phyloP scores from a whole-genome alignment of 2,888 invertebrate species.

The Drepana falcataria region DNA sequence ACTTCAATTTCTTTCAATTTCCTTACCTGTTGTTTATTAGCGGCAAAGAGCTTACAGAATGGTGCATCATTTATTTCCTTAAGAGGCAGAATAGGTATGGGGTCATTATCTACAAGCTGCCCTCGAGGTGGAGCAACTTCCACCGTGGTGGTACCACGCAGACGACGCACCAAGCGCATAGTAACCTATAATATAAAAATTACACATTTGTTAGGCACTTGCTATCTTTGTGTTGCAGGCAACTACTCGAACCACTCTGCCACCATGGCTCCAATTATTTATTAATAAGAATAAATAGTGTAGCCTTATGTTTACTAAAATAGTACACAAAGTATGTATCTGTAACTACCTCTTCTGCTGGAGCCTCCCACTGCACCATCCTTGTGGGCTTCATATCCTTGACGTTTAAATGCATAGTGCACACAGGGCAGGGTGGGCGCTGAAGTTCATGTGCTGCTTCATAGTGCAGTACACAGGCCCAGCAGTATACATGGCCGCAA shows the following conservation, averaged over 20 bases:
- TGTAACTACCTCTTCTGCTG: constrained; percentile 51
- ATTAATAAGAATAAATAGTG: too few species aligned
- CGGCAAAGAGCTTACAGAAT: constrained; percentile 88
- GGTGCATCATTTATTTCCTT: constrained; percentile 70
- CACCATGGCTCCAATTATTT: too few species aligned
- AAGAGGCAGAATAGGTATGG: constrained; percentile 46
- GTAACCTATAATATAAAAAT: constrained; percentile 39
- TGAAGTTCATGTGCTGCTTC: constrained; percentile 90
- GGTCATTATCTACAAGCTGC: constrained; percentile 60
- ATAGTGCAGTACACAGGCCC: constrained; percentile 96
- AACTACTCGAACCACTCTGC: too few species aligned
- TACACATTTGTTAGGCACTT: too few species aligned
- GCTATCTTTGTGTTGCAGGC: too few species aligned
- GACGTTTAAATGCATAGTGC: constrained; percentile 88
- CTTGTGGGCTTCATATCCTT: constrained; percentile 87
- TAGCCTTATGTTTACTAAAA: too few species aligned
- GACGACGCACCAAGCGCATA: constrained; percentile 92
- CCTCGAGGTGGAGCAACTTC: constrained; percentile 79
- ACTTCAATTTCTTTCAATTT: too few species aligned
- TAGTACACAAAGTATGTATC: too few species aligned
- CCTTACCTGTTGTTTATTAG: constrained; percentile 81
- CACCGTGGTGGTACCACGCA: constrained; percentile 83
- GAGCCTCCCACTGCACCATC: constrained; percentile 59
- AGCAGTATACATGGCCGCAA: constrained; percentile 98
- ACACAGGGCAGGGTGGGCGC: constrained; percentile 92